Percentiles rank a stretch among this genome's conserved stretches.
Conservation (phyloP, 2,113 vertebrate species). For the Brachyhypopomus occidentalis region DNA sequence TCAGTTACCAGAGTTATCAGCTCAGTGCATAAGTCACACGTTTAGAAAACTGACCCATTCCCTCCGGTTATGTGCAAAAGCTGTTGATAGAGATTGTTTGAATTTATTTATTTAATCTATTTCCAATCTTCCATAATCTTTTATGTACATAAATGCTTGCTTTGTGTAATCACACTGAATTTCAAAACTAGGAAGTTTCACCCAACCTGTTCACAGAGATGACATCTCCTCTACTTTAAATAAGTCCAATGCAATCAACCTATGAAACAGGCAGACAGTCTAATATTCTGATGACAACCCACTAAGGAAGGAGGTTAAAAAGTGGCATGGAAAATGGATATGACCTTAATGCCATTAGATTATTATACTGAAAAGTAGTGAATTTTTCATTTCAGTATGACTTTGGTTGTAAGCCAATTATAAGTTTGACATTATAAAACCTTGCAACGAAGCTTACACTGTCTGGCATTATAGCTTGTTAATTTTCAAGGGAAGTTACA, state of each 20-base stretch:
- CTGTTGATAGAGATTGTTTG: neutral
- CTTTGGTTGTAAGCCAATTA: conserved; percentile 47
- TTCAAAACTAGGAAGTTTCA: neutral
- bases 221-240: neutral
- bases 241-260: neutral
- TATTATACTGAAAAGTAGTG: conserved; percentile 46
- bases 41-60: neutral
- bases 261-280: neutral
- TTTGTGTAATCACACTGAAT: neutral
- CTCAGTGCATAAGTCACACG: neutral
- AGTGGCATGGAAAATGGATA: conserved; percentile 33
- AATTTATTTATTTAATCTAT: neutral
- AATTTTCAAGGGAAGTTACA: conserved; percentile 42
- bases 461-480: conserved; percentile 40
- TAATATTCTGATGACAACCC: conserved; percentile 38
- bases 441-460: conserved; percentile 35
- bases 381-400: conserved; percentile 45
- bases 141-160: too few relatives aligned
- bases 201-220: conserved; percentile 4
- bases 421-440: conserved; percentile 54
- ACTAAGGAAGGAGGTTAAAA: conserved; percentile 36
- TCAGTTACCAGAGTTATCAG: neutral
- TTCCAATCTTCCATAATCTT: too few relatives aligned
- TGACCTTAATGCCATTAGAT: conserved; percentile 40
- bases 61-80: neutral